Percentiles rank a stretch among this genome's conserved stretches.
Conservation (phyloP, 2,888 invertebrate species). For the Rambutsinella grinnellia region DNA sequence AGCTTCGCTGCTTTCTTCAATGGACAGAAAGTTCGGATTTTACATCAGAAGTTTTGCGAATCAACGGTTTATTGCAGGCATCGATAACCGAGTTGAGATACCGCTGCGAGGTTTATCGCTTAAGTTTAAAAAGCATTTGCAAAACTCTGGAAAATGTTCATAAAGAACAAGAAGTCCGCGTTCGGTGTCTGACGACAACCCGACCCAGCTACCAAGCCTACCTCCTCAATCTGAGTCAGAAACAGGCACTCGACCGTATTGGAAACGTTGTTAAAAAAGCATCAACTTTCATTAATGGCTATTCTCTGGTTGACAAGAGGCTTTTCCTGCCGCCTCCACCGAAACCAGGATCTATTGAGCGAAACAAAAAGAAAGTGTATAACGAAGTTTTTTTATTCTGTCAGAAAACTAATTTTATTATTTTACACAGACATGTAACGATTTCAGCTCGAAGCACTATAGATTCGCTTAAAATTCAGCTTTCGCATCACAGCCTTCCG, state of each 20-base stretch:
- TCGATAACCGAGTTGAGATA: conserved; percentile 46
- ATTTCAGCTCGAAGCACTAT: too few relatives aligned
- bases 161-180: conserved; percentile 33
- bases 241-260: conserved; percentile 46
- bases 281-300: conserved; percentile 56
- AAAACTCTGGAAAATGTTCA: conserved; percentile 40
- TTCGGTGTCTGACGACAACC: conserved; percentile 25
- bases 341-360: conserved; percentile 11
- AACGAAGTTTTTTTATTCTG: conserved; percentile 1
- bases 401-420: background rate
- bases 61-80: conserved; percentile 43
- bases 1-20: too few relatives aligned
- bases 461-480: too few relatives aligned
- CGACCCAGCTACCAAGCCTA: conserved; percentile 44
- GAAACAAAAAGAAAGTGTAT: conserved; percentile 17
- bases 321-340: conserved; percentile 44
- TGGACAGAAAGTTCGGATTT: conserved; percentile 24
- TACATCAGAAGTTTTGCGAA: conserved; percentile 42
- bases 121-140: conserved; percentile 52
- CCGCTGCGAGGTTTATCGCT: conserved; percentile 57
- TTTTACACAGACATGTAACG: too few relatives aligned
- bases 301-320: conserved; percentile 45
- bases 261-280: conserved; percentile 44
- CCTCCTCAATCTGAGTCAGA: conserved; percentile 48
- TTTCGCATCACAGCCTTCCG: too few relatives aligned